Evolutionary conservation across 1,140 invertebrate species (phyloP), one percentile per base, ranked within the genome.

Genomic region (Caligus rogercresseyi): DNA sequence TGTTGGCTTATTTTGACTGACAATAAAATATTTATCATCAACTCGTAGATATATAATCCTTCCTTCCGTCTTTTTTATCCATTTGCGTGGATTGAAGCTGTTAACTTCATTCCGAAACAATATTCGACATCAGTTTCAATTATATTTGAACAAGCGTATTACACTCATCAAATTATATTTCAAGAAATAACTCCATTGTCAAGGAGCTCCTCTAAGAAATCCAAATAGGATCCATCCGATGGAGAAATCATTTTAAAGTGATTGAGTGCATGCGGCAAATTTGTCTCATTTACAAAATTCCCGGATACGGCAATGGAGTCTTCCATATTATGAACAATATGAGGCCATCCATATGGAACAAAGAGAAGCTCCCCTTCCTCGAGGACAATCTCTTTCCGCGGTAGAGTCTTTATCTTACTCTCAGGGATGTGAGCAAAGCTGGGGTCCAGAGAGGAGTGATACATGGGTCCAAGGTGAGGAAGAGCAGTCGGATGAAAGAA

Each of bases 231-330:
- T 4, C 66, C 64, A 54, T 72, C 70, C 11, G 69, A 18, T 1
- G 70, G 26, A 19, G 63, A 61, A 62, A 64, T 70, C 1, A 72
- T 54, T 19, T 67, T 57, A 7, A 72, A 62, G 54, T 72, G 70
- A 16, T 67, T 59, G 55, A 65, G 65, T 0, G 69, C 69, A 19
- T 31, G 14, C 1, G 55, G 15, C 25, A 69, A 66, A 64, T 72
- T 72, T 14, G 71, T 69, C 11, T 67, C 24, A 63, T 71, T 69
- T 4, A 72, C 70, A 69, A 70, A 70, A 58, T 72, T 72, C 13
- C 67, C 67, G 20, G 70, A 71, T n/a, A 72, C 69, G 7, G 71
- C 71, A 1, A 72, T 19, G 0, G 68, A 67, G 24, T 65, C 65
- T 26, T 69, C 68, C 15, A 71, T 59, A 56, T 72, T 72, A 25